Conservation (phyloP, 2,888 invertebrate genomes). For the Andrena dorsata region DNA sequence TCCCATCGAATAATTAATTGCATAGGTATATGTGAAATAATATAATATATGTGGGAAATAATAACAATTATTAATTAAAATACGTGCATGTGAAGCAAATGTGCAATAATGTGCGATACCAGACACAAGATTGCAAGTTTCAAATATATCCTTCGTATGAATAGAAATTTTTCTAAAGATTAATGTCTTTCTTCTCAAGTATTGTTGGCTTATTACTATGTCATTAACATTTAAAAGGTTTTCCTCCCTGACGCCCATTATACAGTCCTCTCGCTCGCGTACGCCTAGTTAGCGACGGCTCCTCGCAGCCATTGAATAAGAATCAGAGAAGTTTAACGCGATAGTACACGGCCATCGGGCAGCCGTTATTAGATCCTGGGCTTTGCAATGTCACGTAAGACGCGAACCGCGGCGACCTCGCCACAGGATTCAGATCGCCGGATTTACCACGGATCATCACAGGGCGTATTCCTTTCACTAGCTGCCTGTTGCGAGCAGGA, state of each 20-base stretch:
- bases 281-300: conserved; percentile 7
- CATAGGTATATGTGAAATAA: no score
- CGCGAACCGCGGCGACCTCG: conserved; percentile 54
- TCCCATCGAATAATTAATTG: no score
- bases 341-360: conserved; percentile 37
- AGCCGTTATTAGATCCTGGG: conserved; percentile 68
- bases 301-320: conserved; percentile 11
- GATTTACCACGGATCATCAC: conserved; percentile 78
- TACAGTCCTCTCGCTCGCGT: neutral
- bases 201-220: neutral
- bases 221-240: conserved; percentile 18
- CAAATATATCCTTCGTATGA: no score
- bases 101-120: no score
- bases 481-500: conserved; percentile 54
- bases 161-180: neutral
- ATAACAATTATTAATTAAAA: no score
- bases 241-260: neutral
- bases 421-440: conserved; percentile 66
- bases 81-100: no score
- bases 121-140: no score
- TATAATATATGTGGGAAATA: no score
- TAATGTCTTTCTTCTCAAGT: neutral
- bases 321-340: conserved; percentile 14
- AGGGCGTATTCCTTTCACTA: conserved; percentile 83
- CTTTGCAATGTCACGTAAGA: conserved; percentile 48